Evolutionary conservation across 1,140 invertebrate species (phyloP), one percentile per base, ranked within the genome.

Genomic region (Orius laevigatus): DNA sequence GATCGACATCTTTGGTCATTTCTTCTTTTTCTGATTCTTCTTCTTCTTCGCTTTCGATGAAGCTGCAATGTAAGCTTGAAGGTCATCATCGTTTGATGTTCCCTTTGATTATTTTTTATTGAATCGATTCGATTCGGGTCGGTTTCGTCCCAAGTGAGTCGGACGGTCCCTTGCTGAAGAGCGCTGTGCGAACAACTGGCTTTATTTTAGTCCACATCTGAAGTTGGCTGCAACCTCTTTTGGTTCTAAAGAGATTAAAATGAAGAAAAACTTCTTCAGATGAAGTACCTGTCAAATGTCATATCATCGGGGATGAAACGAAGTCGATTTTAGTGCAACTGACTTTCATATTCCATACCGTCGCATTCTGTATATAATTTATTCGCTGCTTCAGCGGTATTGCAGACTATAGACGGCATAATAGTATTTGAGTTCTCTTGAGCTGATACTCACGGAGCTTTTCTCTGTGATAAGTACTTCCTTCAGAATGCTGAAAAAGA

Each of bases 321-420:
- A 16, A 98, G 68, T 98, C 95, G 9, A 98, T 63, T 57, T 76
- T 78, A 3, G 82, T 81, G 5, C 88, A 80, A 57, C 85, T 93
- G 46, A n/a, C 81, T 89, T 68, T 97, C 92, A 66, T 91, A 98
- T 66, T 98, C 92, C 59, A 88, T 75, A 4, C 91, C 88, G 69
- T 98, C 92, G 66, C 93, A 96, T 63, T 95, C 86, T n/a, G 76
- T 76, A 60, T 98, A 98, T 43, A 99, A 68, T 60, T 79, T 79
- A 62, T 88, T 81, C 0, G 94, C 92, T 0, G 91, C 91, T 56
- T 74, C 68, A 1, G 69, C 59, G 12, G 71, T 76, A 66, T 99
- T 88, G 66, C 80, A 97, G 47, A 80, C 83, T 10, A 90, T 74
- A 16, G n/a, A 98, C 82, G 12, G 92, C 94, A 69, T 98, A 98